phyloP scores from a whole-genome alignment of 92 coral and sea anemone species.

The Ricordea florida region DNA sequence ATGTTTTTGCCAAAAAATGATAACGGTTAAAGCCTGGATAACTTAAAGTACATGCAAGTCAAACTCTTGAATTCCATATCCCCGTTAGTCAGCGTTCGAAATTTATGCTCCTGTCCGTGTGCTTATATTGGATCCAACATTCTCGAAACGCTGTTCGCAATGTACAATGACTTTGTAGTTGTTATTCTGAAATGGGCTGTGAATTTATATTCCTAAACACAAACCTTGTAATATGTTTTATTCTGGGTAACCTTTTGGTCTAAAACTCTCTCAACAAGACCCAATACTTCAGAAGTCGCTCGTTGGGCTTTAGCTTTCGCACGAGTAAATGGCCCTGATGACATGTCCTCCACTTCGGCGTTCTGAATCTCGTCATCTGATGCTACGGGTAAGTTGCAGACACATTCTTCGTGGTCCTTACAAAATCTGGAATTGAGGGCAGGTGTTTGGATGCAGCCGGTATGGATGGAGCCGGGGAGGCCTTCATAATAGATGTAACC shows the following conservation, averaged over 20 bases:
- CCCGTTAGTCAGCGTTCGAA: too few relatives aligned
- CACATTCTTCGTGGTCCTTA: background rate
- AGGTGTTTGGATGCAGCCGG: background rate
- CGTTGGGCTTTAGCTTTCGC: background rate
- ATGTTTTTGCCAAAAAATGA: too few relatives aligned
- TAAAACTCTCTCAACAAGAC: background rate
- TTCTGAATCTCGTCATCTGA: background rate
- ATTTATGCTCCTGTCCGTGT: too few relatives aligned
- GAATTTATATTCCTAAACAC: background rate
- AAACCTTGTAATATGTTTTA: background rate
- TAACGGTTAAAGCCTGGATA: too few relatives aligned
- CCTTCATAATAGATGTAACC: background rate
- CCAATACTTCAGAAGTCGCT: background rate
- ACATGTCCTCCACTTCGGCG: background rate
- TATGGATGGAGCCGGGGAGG: background rate
- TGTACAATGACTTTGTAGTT: too few relatives aligned
- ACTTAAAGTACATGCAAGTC: too few relatives aligned
- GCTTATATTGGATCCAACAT: too few relatives aligned
- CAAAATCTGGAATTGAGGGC: background rate
- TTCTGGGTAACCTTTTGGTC: background rate
- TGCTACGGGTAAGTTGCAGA: background rate
- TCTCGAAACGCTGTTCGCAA: too few relatives aligned
- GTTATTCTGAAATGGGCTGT: background rate
- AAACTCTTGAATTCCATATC: too few relatives aligned
- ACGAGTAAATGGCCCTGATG: background rate